phyloP scores from a whole-genome alignment of 2,113 vertebrate genomes.

The Ammodytes marinus region DNA sequence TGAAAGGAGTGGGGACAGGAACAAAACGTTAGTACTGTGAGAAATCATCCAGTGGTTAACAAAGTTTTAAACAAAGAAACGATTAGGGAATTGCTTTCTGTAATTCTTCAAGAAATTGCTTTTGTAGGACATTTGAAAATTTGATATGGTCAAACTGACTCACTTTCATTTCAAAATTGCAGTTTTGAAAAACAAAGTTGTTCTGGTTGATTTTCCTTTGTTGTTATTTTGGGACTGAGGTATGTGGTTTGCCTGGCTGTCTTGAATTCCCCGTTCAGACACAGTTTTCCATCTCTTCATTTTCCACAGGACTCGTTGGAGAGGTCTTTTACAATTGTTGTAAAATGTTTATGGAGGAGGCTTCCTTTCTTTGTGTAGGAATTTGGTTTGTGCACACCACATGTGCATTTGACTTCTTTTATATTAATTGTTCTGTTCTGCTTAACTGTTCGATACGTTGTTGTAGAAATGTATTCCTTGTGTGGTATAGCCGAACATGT shows the following conservation, averaged over 20 bases:
- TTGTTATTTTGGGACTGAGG: neutral
- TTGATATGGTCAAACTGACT: neutral
- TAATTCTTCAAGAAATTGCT: neutral
- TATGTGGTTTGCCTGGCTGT: slow-evolving; percentile 13
- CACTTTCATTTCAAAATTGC: neutral
- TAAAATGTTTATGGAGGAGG: neutral
- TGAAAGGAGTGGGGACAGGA: neutral
- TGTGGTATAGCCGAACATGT: neutral
- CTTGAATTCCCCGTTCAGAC: neutral
- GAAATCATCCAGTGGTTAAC: neutral
- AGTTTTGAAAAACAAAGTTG: neutral
- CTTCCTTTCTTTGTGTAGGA: neutral
- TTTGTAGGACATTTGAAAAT: neutral
- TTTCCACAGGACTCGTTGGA: slow-evolving; percentile 6
- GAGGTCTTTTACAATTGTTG: neutral
- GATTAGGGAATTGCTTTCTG: neutral
- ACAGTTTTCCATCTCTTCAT: neutral
- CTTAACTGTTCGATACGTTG: neutral
- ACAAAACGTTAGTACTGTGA: neutral
- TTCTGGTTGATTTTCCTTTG: neutral
- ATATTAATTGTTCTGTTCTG: neutral
- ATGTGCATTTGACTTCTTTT: neutral
- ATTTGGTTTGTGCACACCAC: neutral
- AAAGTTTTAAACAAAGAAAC: neutral
- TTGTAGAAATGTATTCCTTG: neutral